Percentiles rank a stretch among this genome's conserved stretches.
These are phyloP conservation scores for Lichenostomus cassidix DNA, from an alignment of 2,113 vertebrate species.

Conservation along the genomic window DNA sequence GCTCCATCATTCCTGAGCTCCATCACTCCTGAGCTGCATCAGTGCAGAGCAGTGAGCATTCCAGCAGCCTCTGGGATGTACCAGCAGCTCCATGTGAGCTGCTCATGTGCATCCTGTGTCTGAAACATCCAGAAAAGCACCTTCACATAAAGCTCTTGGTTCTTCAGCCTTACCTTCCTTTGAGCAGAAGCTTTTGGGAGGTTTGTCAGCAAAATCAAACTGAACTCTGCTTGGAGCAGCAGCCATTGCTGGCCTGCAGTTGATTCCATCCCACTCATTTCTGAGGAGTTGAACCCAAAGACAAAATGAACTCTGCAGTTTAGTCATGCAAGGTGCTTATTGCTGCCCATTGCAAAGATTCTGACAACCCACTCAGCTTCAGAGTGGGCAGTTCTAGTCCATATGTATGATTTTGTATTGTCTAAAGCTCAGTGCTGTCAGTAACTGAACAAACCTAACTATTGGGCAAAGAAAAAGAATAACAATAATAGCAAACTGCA, in stretches of 20 bases:
- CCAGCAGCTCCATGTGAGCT: background rate
- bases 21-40: too few relatives aligned
- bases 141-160: background rate
- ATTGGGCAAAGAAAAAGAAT: background rate
- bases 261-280: background rate
- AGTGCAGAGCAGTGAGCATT: too few relatives aligned
- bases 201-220: background rate
- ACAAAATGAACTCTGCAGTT: background rate
- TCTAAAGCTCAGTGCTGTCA: background rate
- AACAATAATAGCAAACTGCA: slow-evolving; percentile 3
- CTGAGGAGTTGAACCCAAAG: background rate
- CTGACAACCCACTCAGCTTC: background rate
- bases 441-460: background rate
- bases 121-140: background rate
- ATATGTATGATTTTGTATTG: background rate
- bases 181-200: background rate
- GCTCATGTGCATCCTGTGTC: background rate
- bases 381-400: background rate
- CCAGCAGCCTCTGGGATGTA: background rate
- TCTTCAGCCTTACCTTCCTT: background rate
- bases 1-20: too few relatives aligned
- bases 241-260: background rate
- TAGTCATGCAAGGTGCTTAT: background rate
- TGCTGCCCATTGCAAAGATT: background rate
- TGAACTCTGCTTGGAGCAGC: background rate